Conservation (phyloP, 2,113 vertebrate genomes). For the Passerina amoena region DNA sequence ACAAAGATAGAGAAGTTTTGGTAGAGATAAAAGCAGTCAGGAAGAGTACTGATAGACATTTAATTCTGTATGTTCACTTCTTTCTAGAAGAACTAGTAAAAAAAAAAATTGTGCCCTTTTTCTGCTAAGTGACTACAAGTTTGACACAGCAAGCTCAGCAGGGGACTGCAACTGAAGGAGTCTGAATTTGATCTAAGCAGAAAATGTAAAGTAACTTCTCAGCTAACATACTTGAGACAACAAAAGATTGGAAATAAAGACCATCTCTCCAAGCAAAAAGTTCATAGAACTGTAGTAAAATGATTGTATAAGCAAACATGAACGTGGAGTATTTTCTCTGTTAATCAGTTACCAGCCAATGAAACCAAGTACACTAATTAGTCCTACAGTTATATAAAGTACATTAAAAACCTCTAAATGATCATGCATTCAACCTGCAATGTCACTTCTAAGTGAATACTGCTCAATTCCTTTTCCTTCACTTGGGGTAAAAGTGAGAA, state of each 20-base stretch:
- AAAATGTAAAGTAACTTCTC: background rate
- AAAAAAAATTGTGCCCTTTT: background rate
- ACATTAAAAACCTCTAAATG: constrained; percentile 44
- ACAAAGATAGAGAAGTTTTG: background rate
- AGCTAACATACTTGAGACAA: background rate
- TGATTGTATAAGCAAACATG: constrained; percentile 45
- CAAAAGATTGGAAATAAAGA: constrained; percentile 38
- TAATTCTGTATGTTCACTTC: background rate
- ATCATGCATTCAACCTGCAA: constrained; percentile 59
- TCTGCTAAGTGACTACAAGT: background rate
- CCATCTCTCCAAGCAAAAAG: constrained; percentile 81
- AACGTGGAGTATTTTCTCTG: constrained; percentile 47
- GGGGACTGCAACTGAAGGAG: background rate
- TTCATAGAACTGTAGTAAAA: constrained; percentile 45
- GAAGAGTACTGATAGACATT: background rate
- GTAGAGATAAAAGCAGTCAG: background rate
- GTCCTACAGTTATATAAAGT: background rate
- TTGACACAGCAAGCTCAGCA: background rate
- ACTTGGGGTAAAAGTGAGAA: constrained; percentile 54
- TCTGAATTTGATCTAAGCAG: background rate
- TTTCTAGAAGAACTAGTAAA: background rate
- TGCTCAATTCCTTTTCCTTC: constrained; percentile 41
- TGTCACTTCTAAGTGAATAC: background rate
- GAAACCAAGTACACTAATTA: background rate
- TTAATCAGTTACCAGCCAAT: constrained; percentile 59